These are phyloP conservation scores for Rhodophaea formosa DNA, from an alignment of 2,888 invertebrate genomes.

Conservation along the genomic window DNA sequence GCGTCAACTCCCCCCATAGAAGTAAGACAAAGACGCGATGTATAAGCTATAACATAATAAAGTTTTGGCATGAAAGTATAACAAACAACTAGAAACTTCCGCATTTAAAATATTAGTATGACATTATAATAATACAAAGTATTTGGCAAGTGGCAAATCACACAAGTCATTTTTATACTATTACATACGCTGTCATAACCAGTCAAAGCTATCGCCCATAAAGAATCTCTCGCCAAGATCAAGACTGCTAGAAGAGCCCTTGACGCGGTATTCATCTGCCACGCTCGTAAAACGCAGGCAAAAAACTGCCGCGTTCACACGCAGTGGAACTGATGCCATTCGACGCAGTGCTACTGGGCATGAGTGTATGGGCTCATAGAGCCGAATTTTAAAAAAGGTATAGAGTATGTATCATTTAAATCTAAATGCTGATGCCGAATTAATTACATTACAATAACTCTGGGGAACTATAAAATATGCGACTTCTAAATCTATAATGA, in stretches of 20 bases:
- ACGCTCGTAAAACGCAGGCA: constrained; percentile 56
- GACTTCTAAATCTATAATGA: too few species aligned
- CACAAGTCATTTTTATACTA: background rate
- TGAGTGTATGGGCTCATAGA: background rate
- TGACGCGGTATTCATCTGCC: constrained; percentile 45
- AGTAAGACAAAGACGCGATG: too few species aligned
- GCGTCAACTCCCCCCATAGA: too few species aligned
- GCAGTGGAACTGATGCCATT: constrained; percentile 5
- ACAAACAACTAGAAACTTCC: too few species aligned
- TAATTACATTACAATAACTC: too few species aligned
- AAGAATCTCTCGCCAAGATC: constrained; percentile 21
- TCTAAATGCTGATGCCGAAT: too few species aligned
- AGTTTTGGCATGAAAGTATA: too few species aligned
- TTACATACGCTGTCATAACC: background rate
- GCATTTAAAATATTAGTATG: too few species aligned
- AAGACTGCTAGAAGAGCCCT: constrained; percentile 35
- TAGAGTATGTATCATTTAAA: too few species aligned
- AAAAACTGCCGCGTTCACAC: constrained; percentile 45
- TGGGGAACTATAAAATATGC: too few species aligned
- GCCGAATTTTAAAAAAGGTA: background rate
- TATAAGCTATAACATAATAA: too few species aligned
- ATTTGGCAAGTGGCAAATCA: background rate
- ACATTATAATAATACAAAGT: too few species aligned
- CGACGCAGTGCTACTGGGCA: background rate
- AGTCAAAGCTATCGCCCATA: constrained; percentile 10